Evolutionary conservation across 2,797 vertebrate genomes (phyloP), one percentile per base, ranked within the genome.

Genomic region (Mionectes olivaceus): DNA sequence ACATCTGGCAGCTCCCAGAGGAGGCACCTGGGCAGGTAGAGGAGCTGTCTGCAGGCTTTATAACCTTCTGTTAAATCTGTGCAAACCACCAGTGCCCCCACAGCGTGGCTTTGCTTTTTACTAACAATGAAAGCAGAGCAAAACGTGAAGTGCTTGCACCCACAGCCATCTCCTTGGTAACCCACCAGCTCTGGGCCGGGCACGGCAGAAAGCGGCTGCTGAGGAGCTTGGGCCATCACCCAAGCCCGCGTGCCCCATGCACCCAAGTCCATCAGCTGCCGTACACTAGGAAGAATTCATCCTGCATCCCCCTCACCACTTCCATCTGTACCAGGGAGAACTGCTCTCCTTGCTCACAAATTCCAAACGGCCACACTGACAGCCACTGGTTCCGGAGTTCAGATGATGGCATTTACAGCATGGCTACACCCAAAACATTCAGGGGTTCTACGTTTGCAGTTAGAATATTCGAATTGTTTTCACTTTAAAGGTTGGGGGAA

Each of bases 331-430:
- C 16, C 33, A 0, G 44, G 33, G 33, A 57, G 41, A 61, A 1
- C 3, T 0, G 1, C 1, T 3, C 19, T 88, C 24, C 69, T 35
- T 24, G 21, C 21, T n/a, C 43, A 4, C 0, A 0, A 1, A 2
- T 33, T 22, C 74, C 3, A 0, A 27, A 21, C 55, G 71, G 77
- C 32, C 64, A 12, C 2, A 1, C 7, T 0, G 2, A 49, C 1
- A 2, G 50, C 53, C 50, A 6, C 55, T 7, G 33, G 41, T 55
- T 46, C 50, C 7, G 4, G 44, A 11, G 9, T 81, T 63, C 13
- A 33, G 30, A 24, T 50, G 44, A 41, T 5, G 2, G 47, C 25
- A 8, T 23, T 75, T 3, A 21, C 35, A 39, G 65, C 11, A 2
- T 0, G 9, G 75, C 53, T 56, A 4, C 5, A 0, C 52, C 49